phyloP scores from a whole-genome alignment of 2,113 vertebrate species.

The Uria aalge region DNA sequence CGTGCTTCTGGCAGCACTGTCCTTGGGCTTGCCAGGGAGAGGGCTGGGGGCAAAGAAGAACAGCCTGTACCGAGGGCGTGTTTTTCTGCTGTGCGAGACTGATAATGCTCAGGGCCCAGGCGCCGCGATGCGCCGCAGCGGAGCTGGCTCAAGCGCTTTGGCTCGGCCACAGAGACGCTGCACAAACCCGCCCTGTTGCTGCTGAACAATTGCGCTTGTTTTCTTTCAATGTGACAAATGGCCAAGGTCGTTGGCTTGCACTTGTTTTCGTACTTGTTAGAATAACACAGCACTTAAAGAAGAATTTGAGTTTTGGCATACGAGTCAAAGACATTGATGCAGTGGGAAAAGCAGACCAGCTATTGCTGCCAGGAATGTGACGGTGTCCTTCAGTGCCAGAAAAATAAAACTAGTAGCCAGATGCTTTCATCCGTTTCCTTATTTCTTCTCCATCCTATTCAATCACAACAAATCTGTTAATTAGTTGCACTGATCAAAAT shows the following conservation, averaged over 20 bases:
- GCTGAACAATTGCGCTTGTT: not conserved
- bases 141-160: not conserved
- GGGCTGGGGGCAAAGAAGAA: not conserved
- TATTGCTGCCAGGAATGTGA: not conserved
- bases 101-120: not conserved
- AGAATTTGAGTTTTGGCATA: not conserved
- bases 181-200: not conserved
- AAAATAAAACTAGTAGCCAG: not conserved
- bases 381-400: not conserved
- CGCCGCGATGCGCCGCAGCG: not conserved
- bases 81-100: not conserved
- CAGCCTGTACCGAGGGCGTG: accelerated
- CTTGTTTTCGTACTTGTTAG: not conserved
- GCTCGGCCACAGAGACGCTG: not conserved
- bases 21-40: not conserved
- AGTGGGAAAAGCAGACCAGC: not conserved
- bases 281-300: not conserved
- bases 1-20: not conserved
- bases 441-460: not conserved
- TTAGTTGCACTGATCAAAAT: not conserved
- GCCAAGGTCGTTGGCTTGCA: not conserved
- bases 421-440: not conserved
- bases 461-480: not conserved
- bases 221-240: not conserved
- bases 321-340: not conserved